Conservation (phyloP, 2,888 invertebrate genomes). For the Scrobipalpa atriplicella region DNA sequence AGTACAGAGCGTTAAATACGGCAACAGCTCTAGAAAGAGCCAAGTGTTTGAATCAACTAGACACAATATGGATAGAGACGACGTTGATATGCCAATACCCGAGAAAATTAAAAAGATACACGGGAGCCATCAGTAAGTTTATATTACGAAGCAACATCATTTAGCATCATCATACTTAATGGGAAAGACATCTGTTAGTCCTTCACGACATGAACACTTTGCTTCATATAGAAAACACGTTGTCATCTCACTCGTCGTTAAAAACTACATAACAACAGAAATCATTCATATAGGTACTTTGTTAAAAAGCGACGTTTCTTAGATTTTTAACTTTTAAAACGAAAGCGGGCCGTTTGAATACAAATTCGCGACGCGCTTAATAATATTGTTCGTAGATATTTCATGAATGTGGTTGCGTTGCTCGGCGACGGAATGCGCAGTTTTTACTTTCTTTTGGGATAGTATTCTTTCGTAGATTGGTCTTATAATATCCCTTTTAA, state of each 20-base stretch:
- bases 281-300: no score
- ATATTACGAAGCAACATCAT: conserved; percentile 20
- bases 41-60: conserved; percentile 88
- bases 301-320: background rate
- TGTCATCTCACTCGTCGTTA: conserved; percentile 1
- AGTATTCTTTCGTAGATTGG: no score
- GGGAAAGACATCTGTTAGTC: conserved; percentile 2
- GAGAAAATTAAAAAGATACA: conserved; percentile 83
- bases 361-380: background rate
- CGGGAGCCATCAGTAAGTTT: conserved; percentile 72
- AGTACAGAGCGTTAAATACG: conserved; percentile 74
- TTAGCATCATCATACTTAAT: conserved; percentile 19
- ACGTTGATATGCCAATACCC: conserved; percentile 84
- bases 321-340: background rate
- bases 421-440: background rate
- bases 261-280: background rate
- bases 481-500: no score
- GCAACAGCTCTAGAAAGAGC: conserved; percentile 80
- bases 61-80: conserved; percentile 88
- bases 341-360: background rate
- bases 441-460: background rate
- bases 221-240: background rate
- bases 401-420: no score
- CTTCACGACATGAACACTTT: conserved; percentile 7
- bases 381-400: background rate